Conservation (phyloP, 1,140 invertebrate species). For the Uloborus diversus region DNA sequence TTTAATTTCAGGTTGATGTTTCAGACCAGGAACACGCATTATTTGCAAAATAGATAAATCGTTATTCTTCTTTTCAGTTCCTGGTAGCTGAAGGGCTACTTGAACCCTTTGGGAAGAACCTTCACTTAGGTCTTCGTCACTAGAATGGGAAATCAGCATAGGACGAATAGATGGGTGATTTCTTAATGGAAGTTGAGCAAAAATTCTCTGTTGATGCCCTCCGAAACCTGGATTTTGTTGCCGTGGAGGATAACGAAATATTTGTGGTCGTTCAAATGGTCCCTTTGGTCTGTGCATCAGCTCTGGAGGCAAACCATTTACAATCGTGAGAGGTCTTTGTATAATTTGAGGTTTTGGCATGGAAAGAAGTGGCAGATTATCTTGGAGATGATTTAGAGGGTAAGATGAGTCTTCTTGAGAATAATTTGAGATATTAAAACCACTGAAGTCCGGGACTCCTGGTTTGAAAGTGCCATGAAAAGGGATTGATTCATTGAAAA, state of each 20-base stretch:
- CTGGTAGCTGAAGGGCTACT: slow-evolving; percentile 8
- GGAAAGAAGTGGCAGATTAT: slow-evolving; percentile 20
- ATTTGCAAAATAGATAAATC: not conserved
- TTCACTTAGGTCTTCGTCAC: slow-evolving; percentile 9
- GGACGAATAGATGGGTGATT: not conserved
- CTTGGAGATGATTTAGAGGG: slow-evolving; percentile 1
- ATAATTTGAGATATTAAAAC: slow-evolving; percentile 57
- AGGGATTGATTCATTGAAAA: slow-evolving; percentile 56
- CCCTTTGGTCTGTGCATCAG: slow-evolving; percentile 10
- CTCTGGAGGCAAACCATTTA: slow-evolving; percentile 6
- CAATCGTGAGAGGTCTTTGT: not conserved
- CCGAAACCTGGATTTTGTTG: not conserved
- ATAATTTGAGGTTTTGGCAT: slow-evolving; percentile 19
- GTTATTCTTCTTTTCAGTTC: not conserved
- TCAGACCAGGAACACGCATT: not conserved
- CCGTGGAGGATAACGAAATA: not conserved
- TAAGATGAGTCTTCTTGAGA: slow-evolving; percentile 10
- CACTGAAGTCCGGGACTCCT: slow-evolving; percentile 59
- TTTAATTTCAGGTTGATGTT: not conserved
- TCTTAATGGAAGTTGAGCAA: not conserved
- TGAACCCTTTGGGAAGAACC: slow-evolving; percentile 34
- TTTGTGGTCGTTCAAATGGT: not conserved
- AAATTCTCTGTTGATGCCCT: not conserved
- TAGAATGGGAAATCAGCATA: not conserved
- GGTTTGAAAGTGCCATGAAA: slow-evolving; percentile 59